A percentile compares a stretch with the other conserved stretches of the same genome.
These are phyloP conservation scores for Stenolophus ochropezus DNA, from an alignment of 2,888 invertebrate species.

Conservation along the genomic window DNA sequence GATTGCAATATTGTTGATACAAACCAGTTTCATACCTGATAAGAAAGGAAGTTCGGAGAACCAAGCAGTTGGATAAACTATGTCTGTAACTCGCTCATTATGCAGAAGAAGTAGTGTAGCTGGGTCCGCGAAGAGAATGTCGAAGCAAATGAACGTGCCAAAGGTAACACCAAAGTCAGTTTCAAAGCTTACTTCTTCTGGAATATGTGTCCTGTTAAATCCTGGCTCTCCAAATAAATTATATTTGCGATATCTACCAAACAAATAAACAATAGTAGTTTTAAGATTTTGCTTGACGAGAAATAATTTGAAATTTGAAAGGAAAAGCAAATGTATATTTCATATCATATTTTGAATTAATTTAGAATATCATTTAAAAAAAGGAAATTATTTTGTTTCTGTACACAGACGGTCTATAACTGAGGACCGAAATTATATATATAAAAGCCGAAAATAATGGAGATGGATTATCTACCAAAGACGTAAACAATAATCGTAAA, in stretches of 20 bases:
- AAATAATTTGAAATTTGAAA: too few relatives aligned
- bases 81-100: conserved; percentile 69
- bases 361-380: too few relatives aligned
- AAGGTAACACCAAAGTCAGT: conserved; percentile 76
- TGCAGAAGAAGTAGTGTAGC: conserved; percentile 70
- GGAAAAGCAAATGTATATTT: too few relatives aligned
- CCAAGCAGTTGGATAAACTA: conserved; percentile 76
- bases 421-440: too few relatives aligned
- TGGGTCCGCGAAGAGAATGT: conserved; percentile 75
- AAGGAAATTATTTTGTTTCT: too few relatives aligned
- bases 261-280: neutral
- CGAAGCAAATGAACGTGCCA: conserved; percentile 77
- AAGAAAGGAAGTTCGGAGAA: conserved; percentile 75
- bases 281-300: too few relatives aligned
- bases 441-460: too few relatives aligned
- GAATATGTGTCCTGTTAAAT: conserved; percentile 68
- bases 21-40: conserved; percentile 69
- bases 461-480: too few relatives aligned
- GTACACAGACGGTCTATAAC: too few relatives aligned
- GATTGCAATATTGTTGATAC: too few relatives aligned
- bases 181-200: conserved; percentile 71
- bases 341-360: too few relatives aligned
- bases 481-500: too few relatives aligned
- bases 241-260: conserved; percentile 72
- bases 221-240: conserved; percentile 73